Conservation (phyloP, 2,113 vertebrate species). For the western clawed frog (Xenopus tropicalis) region DNA sequence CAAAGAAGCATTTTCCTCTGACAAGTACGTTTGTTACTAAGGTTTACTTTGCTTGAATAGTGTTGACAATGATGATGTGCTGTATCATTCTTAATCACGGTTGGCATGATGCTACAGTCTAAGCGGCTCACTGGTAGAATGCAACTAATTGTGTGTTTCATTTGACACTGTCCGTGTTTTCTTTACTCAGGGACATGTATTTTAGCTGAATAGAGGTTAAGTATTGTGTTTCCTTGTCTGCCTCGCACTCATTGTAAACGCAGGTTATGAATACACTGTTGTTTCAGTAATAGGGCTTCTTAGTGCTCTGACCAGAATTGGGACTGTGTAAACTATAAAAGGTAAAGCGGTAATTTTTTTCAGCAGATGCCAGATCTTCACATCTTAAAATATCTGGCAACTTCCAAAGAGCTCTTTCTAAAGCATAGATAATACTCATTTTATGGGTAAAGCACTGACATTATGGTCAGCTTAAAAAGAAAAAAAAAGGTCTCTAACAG, state of each 20-base stretch:
- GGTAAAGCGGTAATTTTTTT: not conserved
- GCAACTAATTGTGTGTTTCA: conserved; percentile 62
- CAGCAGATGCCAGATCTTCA: not conserved
- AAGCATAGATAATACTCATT: no score
- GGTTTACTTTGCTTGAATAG: conserved; percentile 74
- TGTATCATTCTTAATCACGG: conserved; percentile 76
- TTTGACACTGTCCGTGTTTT: conserved; percentile 60
- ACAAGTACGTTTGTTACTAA: conserved; percentile 75
- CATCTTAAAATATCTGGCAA: not conserved
- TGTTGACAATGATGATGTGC: conserved; percentile 76
- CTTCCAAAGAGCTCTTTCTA: not conserved
- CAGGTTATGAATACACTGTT: conserved; percentile 41
- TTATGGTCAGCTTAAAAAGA: no score
- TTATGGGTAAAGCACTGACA: no score
- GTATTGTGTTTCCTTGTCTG: conserved; percentile 48
- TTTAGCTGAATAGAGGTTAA: conserved; percentile 51
- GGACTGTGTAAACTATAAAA: no score
- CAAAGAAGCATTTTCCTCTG: conserved; percentile 77
- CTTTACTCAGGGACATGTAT: conserved; percentile 33
- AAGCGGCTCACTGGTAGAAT: conserved; percentile 57
- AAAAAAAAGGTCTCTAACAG: no score
- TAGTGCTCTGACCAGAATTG: conserved; percentile 5
- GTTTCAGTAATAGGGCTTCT: conserved; percentile 38
- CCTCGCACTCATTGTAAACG: conserved; percentile 41
- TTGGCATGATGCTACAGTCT: conserved; percentile 61